Conservation (phyloP, 1,140 invertebrate species). For the Carcinoscorpius rotundicauda region DNA sequence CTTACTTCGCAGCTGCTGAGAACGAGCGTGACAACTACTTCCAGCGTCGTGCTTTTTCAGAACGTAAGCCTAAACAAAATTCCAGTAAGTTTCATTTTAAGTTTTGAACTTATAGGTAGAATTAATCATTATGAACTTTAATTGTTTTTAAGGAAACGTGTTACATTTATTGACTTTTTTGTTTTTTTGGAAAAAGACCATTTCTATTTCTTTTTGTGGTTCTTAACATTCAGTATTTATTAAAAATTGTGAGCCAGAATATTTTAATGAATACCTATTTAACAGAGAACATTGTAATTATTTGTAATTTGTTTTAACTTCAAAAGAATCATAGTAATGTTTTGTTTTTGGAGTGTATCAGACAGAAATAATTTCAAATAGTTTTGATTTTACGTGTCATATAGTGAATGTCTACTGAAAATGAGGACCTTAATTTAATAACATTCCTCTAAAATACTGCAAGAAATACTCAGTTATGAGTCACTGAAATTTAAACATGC, state of each 20-base stretch:
- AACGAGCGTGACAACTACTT: conserved; percentile 15
- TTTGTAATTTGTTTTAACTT: neutral
- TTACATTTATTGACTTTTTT: neutral
- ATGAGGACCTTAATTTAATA: too few relatives aligned
- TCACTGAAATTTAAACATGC: too few relatives aligned
- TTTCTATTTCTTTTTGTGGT: neutral
- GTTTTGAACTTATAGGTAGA: neutral
- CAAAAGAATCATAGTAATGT: too few relatives aligned
- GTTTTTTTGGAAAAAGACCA: conserved; percentile 1
- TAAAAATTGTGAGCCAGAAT: neutral
- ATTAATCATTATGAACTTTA: neutral
- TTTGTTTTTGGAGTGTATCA: too few relatives aligned
- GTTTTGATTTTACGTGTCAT: too few relatives aligned
- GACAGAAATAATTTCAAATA: too few relatives aligned
- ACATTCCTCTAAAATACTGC: too few relatives aligned
- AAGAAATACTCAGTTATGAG: too few relatives aligned
- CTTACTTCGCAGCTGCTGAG: conserved; percentile 18
- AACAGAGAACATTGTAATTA: conserved; percentile 8
- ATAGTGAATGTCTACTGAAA: too few relatives aligned
- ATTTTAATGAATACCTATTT: neutral
- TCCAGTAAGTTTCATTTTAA: conserved; percentile 15
- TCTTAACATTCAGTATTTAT: neutral
- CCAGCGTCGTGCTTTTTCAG: conserved; percentile 16
- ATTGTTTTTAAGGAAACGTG: neutral
- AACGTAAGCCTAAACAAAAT: conserved; percentile 18